These are phyloP conservation scores for Acanthis flammea DNA, from an alignment of 2,797 vertebrate species.

Conservation along the genomic window DNA sequence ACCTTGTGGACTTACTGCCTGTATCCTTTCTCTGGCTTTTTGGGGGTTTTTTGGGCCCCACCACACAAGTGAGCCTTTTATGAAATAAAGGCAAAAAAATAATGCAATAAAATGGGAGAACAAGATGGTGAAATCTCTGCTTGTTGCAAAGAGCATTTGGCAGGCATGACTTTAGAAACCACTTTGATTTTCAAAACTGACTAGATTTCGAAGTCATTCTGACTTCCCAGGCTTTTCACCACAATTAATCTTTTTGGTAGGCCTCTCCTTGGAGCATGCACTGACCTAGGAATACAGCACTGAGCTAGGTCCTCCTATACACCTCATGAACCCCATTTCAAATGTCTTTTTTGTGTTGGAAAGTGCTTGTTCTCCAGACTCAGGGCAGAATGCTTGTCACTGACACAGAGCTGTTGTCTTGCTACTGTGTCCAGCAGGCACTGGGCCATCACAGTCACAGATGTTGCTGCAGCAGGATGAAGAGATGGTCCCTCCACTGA, in stretches of 20 bases:
- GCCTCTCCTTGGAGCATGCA: not conserved
- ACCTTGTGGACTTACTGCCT: not conserved
- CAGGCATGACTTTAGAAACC: not conserved
- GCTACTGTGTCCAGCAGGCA: not conserved
- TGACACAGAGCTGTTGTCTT: not conserved
- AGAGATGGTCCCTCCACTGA: not conserved
- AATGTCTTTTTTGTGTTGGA: not conserved
- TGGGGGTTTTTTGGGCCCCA: not conserved
- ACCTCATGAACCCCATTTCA: not conserved
- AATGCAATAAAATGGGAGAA: not conserved
- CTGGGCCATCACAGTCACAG: accelerated
- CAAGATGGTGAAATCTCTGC: not conserved
- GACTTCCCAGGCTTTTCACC: not conserved
- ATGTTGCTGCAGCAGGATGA: not conserved
- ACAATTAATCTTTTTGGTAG: not conserved
- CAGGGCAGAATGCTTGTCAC: accelerated
- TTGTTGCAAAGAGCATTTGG: not conserved
- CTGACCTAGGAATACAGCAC: not conserved
- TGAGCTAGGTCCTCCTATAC: not conserved
- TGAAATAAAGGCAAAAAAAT: not conserved
- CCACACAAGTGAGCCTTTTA: not conserved
- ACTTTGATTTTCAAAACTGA: not conserved
- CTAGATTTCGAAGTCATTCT: not conserved
- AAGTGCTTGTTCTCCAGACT: not conserved
- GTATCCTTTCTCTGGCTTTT: not conserved